These are phyloP conservation scores for Chelonoidis abingdonii DNA, from an alignment of 2,113 vertebrate species.

Conservation along the genomic window DNA sequence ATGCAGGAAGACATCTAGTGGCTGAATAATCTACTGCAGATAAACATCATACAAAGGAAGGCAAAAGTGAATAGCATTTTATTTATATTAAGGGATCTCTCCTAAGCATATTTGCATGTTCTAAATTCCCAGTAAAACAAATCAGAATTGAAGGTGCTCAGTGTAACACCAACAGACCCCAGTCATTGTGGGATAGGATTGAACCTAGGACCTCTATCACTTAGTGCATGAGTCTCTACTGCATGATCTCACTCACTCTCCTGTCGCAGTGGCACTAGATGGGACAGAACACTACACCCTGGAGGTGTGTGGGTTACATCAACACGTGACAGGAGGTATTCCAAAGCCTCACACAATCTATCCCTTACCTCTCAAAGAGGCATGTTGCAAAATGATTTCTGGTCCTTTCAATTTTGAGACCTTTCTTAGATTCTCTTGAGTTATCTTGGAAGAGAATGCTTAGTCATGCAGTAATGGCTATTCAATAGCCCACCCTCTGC, in stretches of 20 bases:
- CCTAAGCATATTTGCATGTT: fast-evolving
- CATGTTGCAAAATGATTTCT: fast-evolving
- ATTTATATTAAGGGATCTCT: not conserved
- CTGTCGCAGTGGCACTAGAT: no score
- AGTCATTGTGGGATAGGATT: no score
- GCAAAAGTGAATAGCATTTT: not conserved
- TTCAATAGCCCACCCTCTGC: slow-evolving; percentile 33
- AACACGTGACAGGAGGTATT: not conserved
- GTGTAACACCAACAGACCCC: no score
- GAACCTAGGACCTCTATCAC: no score
- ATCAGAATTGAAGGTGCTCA: not conserved
- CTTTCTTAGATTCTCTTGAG: not conserved
- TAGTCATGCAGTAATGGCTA: slow-evolving; percentile 2
- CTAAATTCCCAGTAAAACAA: not conserved
- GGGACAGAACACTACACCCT: no score
- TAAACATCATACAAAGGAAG: not conserved
- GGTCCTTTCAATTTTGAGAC: not conserved
- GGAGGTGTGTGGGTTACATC: no score
- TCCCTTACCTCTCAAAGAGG: not conserved
- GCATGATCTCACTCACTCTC: no score
- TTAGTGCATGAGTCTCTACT: no score
- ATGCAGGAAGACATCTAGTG: not conserved
- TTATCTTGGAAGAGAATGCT: not conserved
- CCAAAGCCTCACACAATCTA: not conserved
- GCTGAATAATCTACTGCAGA: not conserved